Percentiles rank a stretch among this genome's conserved stretches.
These are phyloP conservation scores for Isotomurus palustris DNA, from an alignment of 2,888 invertebrate genomes.

Conservation along the genomic window DNA sequence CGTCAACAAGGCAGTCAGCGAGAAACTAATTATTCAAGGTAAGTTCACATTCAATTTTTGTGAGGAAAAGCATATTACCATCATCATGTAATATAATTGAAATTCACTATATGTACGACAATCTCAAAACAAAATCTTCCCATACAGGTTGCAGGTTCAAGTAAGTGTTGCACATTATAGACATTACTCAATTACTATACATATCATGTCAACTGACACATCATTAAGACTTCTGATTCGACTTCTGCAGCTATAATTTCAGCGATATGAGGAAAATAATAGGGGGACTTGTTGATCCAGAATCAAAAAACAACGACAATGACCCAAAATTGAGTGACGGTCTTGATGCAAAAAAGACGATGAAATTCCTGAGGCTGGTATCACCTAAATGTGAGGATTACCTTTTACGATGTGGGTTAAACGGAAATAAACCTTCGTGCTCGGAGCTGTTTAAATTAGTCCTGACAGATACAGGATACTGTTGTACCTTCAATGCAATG, in stretches of 20 bases:
- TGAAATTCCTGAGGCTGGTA: constrained; percentile 38
- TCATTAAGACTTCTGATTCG: neutral
- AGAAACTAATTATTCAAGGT: constrained; percentile 45
- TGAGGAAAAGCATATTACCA: neutral
- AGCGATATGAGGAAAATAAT: constrained; percentile 42
- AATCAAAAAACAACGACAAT: constrained; percentile 40
- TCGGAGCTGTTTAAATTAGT: constrained; percentile 40
- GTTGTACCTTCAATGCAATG: constrained; percentile 44
- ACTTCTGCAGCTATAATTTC: constrained; percentile 31
- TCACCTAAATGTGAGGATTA: constrained; percentile 46
- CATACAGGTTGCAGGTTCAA: constrained; percentile 15
- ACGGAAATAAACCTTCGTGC: constrained; percentile 35
- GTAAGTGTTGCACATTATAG: constrained; percentile 7
- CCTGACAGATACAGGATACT: constrained; percentile 45
- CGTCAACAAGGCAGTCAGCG: constrained; percentile 45
- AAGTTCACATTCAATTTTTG: neutral
- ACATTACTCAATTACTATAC: neutral
- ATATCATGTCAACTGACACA: neutral
- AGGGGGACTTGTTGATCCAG: constrained; percentile 41
- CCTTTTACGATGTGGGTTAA: constrained; percentile 37
- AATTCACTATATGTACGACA: neutral
- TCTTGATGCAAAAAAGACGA: constrained; percentile 29
- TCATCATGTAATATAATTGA: neutral
- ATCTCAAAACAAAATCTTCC: neutral
- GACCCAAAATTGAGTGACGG: constrained; percentile 7